Percentiles rank a stretch among this genome's conserved stretches.
These are phyloP conservation scores for Drosophila subpulchrella DNA, from an alignment of 1,140 invertebrate species.

Conservation along the genomic window DNA sequence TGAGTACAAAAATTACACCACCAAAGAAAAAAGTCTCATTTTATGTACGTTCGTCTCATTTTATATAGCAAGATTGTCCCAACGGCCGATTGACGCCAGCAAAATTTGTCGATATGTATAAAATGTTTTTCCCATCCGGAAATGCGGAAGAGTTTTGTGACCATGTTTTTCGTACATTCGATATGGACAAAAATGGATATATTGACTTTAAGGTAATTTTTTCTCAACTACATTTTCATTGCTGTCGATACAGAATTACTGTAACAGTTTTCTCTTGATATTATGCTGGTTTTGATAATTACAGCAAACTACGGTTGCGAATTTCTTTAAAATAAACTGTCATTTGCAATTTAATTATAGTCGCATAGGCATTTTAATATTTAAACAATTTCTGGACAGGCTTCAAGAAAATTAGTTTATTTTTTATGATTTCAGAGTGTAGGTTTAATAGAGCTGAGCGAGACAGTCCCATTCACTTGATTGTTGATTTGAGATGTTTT, in stretches of 20 bases:
- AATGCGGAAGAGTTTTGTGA: slow-evolving; percentile 99
- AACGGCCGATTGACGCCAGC: slow-evolving; percentile 98
- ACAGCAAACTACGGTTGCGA: neutral
- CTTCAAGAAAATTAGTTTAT: too few species aligned
- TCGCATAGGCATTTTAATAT: neutral
- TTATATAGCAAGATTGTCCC: slow-evolving; percentile 98
- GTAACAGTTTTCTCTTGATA: neutral
- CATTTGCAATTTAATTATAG: too few species aligned
- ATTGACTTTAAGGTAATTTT: slow-evolving; percentile 96
- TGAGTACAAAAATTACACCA: slow-evolving; percentile 85
- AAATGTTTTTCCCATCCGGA: slow-evolving; percentile 99
- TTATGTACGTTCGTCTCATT: slow-evolving; percentile 25
- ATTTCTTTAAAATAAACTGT: too few species aligned
- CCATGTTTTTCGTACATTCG: slow-evolving; percentile 99
- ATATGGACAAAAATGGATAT: slow-evolving; percentile 99
- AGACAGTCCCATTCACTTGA: neutral
- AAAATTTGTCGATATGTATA: slow-evolving; percentile 99
- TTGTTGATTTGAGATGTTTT: neutral
- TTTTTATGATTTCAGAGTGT: too few species aligned
- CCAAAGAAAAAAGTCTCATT: slow-evolving; percentile 31
- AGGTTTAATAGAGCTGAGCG: too few species aligned
- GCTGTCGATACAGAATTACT: slow-evolving; percentile 5
- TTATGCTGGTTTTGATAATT: neutral
- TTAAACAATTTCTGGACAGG: neutral
- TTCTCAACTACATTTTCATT: slow-evolving; percentile 4